A percentile compares a stretch with the other conserved stretches of the same genome.
These are phyloP conservation scores for Mohoua ochrocephala DNA, from an alignment of 2,113 vertebrate species.

Conservation along the genomic window DNA sequence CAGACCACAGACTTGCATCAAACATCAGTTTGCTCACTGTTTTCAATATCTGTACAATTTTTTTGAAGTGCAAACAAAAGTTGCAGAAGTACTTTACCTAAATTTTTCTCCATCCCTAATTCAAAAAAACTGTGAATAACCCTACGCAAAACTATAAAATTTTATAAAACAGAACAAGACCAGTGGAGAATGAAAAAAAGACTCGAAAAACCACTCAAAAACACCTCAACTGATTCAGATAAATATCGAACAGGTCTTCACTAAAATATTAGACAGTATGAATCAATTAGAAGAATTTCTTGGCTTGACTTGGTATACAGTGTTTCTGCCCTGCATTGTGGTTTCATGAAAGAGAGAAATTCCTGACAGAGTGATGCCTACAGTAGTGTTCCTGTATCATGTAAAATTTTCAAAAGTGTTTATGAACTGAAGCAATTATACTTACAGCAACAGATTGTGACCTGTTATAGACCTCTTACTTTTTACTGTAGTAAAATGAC, in stretches of 20 bases:
- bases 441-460: background rate
- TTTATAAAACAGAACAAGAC: background rate
- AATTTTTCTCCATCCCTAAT: background rate
- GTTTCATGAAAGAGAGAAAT: background rate
- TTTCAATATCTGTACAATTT: background rate
- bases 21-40: background rate
- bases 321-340: background rate
- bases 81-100: background rate
- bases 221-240: background rate
- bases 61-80: background rate
- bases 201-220: background rate
- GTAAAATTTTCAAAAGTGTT: background rate
- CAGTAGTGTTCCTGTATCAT: rapidly evolving
- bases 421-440: background rate
- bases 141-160: background rate
- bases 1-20: background rate
- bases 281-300: background rate
- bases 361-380: background rate
- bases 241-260: background rate
- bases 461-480: background rate
- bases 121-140: background rate
- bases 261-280: background rate
- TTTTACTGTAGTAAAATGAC: background rate
- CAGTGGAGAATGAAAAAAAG: background rate
- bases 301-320: background rate